Evolutionary conservation across 2,888 invertebrate genomes (phyloP).

Genomic region (Limnephilus marmoratus): DNA sequence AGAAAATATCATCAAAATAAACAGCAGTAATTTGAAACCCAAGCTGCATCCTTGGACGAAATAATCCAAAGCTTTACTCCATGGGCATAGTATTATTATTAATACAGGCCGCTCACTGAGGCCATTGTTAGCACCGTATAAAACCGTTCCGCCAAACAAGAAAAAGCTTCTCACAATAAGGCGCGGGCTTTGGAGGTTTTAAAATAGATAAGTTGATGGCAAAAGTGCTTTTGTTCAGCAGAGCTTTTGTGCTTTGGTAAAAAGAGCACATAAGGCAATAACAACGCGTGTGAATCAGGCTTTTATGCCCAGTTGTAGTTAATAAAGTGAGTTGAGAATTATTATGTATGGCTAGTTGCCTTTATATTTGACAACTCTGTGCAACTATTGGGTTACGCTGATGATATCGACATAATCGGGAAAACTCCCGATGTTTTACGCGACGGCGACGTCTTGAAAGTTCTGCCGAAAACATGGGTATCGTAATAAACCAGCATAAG

Average conservation of each 20-base stretch:
- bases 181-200: constrained; percentile 31
- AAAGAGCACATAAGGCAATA: neutral
- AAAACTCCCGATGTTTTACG: too few relatives aligned
- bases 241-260: constrained; percentile 20
- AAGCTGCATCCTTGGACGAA: neutral
- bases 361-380: neutral
- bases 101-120: constrained; percentile 27
- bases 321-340: neutral
- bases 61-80: neutral
- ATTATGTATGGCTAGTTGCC: neutral
- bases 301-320: neutral
- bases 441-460: too few relatives aligned
- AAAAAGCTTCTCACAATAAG: constrained; percentile 37
- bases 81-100: constrained; percentile 8
- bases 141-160: constrained; percentile 43
- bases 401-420: too few relatives aligned
- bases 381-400: too few relatives aligned
- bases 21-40: neutral
- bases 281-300: neutral
- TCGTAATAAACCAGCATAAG: too few relatives aligned
- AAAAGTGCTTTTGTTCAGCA: constrained; percentile 34
- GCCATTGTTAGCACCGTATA: constrained; percentile 20
- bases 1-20: too few relatives aligned
- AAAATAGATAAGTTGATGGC: constrained; percentile 45
- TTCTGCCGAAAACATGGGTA: too few relatives aligned